Evolutionary conservation across 2,113 vertebrate species (phyloP).

Genomic region (Ageneiosus marmoratus): DNA sequence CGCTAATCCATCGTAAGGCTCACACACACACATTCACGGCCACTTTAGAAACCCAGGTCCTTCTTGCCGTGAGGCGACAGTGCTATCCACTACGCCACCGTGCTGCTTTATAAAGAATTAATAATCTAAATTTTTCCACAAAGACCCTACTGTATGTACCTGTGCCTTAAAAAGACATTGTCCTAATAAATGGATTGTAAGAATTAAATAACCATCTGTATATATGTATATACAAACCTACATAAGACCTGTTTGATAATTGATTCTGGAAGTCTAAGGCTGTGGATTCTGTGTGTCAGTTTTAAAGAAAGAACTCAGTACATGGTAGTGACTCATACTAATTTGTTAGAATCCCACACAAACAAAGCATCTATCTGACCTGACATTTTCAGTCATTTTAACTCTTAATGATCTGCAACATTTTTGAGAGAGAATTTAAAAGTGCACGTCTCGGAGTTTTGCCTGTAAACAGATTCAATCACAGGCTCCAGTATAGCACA

Average conservation of each 20-base stretch:
- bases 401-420: not conserved
- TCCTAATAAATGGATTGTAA: constrained; percentile 22
- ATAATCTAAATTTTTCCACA: too few relatives aligned
- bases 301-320: not conserved
- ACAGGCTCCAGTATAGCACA: not conserved
- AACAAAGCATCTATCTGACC: not conserved
- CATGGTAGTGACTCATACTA: not conserved
- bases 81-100: too few relatives aligned
- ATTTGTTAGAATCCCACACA: not conserved
- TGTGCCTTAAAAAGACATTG: constrained; percentile 5
- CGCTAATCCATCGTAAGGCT: too few relatives aligned
- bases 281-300: not conserved
- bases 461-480: too few relatives aligned
- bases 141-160: too few relatives aligned
- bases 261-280: not conserved
- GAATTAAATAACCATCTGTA: constrained; percentile 10
- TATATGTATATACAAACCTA: not conserved
- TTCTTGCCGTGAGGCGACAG: too few relatives aligned
- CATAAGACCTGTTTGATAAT: not conserved
- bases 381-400: not conserved
- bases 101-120: too few relatives aligned
- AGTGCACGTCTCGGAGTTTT: too few relatives aligned
- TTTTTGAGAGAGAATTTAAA: too few relatives aligned
- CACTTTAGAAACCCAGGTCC: too few relatives aligned
- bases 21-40: too few relatives aligned